Base-by-base conservation (phyloP, 2,113 vertebrate genomes). In the Aegypius monachus region DNA sequence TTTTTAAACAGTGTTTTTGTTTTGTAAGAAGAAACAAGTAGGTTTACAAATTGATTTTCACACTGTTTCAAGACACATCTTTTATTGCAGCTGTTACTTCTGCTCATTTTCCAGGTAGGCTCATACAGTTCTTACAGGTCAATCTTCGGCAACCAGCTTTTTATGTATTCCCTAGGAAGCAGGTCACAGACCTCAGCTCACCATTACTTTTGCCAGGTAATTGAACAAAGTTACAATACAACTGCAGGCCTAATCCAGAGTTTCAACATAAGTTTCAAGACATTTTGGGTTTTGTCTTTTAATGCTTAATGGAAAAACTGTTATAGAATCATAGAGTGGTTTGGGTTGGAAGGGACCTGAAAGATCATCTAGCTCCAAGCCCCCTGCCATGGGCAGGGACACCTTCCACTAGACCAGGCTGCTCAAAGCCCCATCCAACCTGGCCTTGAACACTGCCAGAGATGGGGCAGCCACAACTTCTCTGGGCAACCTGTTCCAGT, bases 251-350 rank as follows among this genome's bases (percentile, higher is more conserved):
- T 53, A 42, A 38, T 31, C 11, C 53, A 73, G 23, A 52, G 4
- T 38, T 68, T 50, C 31, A 55, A 31, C 3, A 0, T 4, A 53
- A 68, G 13, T 13, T 13, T 70, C 2, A 0, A 71, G 63, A 66
- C 4, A 53, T 22, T 85, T 42, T 29, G 25, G 6, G 3, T 26
- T 42, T 31, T 65, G 26, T 13, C 34, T 55, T 83, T 32, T 38
- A 74, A 72, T 8, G 23, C 6, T 32, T 32, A 72, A 26, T 5
- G 16, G 16, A 86, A 90, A 86, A 86, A 18, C 16, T 55, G 53
- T 8, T 6, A n/a, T 29, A 53, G 27, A 53, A 53, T 29, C 52
- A 17, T 53, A 53, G 52, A 29, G 10, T 53, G 27, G 52, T 29
- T 29, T 53, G 16, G 52, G 27, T 17, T 53, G 52, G 52, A 53